Percentiles rank a stretch among this genome's conserved stretches.
phyloP scores from a whole-genome alignment of 37 sponge, comb jelly and placozoan species.

The Beroe ovata region DNA sequence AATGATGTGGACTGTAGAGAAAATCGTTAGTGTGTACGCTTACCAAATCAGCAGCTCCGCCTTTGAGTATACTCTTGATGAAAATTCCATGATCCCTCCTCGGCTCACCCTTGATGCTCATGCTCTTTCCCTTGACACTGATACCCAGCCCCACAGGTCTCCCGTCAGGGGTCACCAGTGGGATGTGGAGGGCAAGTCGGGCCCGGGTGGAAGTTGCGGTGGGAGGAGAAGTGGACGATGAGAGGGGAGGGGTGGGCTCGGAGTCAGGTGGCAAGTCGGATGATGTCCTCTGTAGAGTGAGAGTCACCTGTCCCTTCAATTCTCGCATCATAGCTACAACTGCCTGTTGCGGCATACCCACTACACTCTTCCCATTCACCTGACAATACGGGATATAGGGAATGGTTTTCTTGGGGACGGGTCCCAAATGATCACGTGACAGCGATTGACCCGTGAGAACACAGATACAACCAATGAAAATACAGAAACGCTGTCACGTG shows the following conservation, averaged over 20 bases:
- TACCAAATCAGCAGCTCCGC: slow-evolving; percentile 64
- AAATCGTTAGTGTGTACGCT: no score
- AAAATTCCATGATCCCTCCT: slow-evolving; percentile 45
- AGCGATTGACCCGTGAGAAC: not conserved
- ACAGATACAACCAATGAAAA: no score
- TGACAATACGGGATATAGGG: no score
- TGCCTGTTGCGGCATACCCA: slow-evolving; percentile 41
- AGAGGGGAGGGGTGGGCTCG: not conserved
- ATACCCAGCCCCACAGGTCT: slow-evolving; percentile 56
- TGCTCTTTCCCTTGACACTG: slow-evolving; percentile 66
- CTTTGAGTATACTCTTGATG: slow-evolving; percentile 8
- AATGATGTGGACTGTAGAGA: no score
- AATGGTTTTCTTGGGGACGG: no score
- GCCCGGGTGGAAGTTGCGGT: slow-evolving; percentile 13
- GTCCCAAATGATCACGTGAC: no score
- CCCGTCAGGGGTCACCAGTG: slow-evolving; percentile 51
- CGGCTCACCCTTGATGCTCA: slow-evolving; percentile 32
- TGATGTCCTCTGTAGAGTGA: not conserved
- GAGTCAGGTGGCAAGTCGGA: slow-evolving; percentile 8
- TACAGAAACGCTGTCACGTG: no score
- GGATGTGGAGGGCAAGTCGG: slow-evolving; percentile 1
- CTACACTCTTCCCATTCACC: slow-evolving; percentile 64
- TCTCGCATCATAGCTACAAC: slow-evolving; percentile 66
- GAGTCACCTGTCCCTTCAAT: not conserved
- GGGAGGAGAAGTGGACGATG: not conserved